Evolutionary conservation across 2,113 vertebrate genomes (phyloP).

Genomic region (Microtus oregoni): DNA sequence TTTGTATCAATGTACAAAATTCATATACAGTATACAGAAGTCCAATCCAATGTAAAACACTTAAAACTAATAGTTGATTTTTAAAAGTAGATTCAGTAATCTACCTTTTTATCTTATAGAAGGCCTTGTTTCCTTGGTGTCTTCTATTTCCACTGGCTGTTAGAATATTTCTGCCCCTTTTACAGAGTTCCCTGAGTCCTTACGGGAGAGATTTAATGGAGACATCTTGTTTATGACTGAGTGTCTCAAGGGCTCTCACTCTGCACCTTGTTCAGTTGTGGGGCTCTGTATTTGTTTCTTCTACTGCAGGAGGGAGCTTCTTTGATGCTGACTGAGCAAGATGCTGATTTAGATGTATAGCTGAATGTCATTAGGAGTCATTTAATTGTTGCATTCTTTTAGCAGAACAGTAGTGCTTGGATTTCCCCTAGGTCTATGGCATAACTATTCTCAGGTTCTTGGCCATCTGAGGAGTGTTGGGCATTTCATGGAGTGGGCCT

Average conservation of each 20-base stretch:
- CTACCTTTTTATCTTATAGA: too few relatives aligned
- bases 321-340: background rate
- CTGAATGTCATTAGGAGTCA: background rate
- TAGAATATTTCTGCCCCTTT: background rate
- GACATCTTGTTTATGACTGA: background rate
- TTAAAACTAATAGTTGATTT: too few relatives aligned
- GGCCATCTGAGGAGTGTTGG: background rate
- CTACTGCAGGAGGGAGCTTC: background rate
- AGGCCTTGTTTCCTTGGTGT: background rate
- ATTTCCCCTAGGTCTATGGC: background rate
- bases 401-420: background rate
- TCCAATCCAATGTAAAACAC: too few relatives aligned
- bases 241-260: background rate
- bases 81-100: too few relatives aligned
- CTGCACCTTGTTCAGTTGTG: background rate
- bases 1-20: too few relatives aligned
- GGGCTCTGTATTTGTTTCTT: background rate
- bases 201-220: background rate
- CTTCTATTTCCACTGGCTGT: background rate
- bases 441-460: background rate
- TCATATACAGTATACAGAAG: too few relatives aligned
- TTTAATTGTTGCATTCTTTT: background rate
- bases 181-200: background rate
- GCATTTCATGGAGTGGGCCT: background rate
- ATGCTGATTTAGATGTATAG: background rate